Evolutionary conservation across 2,113 vertebrate genomes (phyloP), one percentile per base, ranked within the genome.

Genomic region (Antigone vipio): DNA sequence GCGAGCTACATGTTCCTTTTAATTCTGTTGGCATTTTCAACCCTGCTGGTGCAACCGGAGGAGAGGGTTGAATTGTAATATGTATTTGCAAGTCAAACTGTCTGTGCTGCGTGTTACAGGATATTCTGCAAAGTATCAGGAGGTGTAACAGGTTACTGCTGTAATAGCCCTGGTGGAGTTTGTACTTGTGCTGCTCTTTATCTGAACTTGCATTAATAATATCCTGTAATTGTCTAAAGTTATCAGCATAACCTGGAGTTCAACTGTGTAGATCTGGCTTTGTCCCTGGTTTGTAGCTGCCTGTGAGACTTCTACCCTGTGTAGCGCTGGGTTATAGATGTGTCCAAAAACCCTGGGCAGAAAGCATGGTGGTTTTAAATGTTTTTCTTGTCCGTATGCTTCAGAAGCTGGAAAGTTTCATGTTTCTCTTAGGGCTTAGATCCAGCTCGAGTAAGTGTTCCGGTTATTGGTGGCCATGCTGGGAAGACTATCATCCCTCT

Each of bases 401-500:
- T 85, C 44, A 66, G 92, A 52, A 66, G 11, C 45, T 95, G 82
- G 49, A 45, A 84, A 11, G 50, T 47, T 56, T 92, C 45, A 1
- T 59, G 27, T 94, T 92, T 96, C 89, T 20, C 62, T 84, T 88
- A 99, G 99, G 99, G 99, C 50, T 98, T 99, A 49, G 99, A 99
- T 97, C 99, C 99, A 9, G 99, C 99, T 82, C 98, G 98, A 17
- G 99, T 99, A 69, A 99, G 96, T 11, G 99, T 99, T 12, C 99
- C 99, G 0, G 99, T 99, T 60, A 97, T 99, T 45, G 99, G 99
- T 59, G 99, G 99, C 94, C 99, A 99, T 10, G 99, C 99, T 1
- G 99, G 99, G 74, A 99, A 99, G 96, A 99, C 99, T 45, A 99
- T 99, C 97, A 99, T 99, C 84, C 99, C 99, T 45, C 97, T 99